phyloP scores from a whole-genome alignment of 1,140 invertebrate genomes.

The Drepana arcuata region DNA sequence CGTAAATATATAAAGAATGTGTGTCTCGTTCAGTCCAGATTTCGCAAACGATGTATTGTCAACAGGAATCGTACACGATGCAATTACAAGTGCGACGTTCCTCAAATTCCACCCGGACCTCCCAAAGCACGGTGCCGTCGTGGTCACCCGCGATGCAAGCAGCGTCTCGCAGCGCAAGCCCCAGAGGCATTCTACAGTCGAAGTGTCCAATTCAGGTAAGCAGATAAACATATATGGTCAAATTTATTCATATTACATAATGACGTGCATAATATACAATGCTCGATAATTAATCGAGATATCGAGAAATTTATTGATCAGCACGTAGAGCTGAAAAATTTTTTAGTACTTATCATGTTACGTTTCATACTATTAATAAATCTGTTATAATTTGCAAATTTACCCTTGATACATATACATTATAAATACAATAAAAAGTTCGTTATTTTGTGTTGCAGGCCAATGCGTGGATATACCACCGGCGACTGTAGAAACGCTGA shows the following conservation, averaged over 20 bases:
- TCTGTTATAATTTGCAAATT: too few relatives aligned
- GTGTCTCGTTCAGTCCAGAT: too few relatives aligned
- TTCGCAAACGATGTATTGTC: too few relatives aligned
- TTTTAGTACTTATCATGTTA: too few relatives aligned
- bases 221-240: too few relatives aligned
- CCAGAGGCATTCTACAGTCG: slow-evolving; percentile 89
- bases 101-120: slow-evolving; percentile 94
- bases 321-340: too few relatives aligned
- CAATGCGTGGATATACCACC: slow-evolving; percentile 86
- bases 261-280: too few relatives aligned
- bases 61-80: slow-evolving; percentile 91
- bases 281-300: too few relatives aligned
- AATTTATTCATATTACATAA: too few relatives aligned
- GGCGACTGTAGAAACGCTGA: slow-evolving; percentile 82
- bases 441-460: slow-evolving; percentile 33
- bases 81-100: slow-evolving; percentile 97
- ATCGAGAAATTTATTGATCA: too few relatives aligned
- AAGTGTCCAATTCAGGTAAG: slow-evolving; percentile 82
- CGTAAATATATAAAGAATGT: too few relatives aligned
- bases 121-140: slow-evolving; percentile 84
- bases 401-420: not conserved
- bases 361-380: too few relatives aligned
- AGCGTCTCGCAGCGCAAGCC: slow-evolving; percentile 57
- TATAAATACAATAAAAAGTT: not conserved
- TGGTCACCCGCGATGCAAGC: slow-evolving; percentile 75